Evolutionary conservation across 2,797 vertebrate genomes (phyloP), one percentile per base, ranked within the genome.

Genomic region (Cyclura pinguis): DNA sequence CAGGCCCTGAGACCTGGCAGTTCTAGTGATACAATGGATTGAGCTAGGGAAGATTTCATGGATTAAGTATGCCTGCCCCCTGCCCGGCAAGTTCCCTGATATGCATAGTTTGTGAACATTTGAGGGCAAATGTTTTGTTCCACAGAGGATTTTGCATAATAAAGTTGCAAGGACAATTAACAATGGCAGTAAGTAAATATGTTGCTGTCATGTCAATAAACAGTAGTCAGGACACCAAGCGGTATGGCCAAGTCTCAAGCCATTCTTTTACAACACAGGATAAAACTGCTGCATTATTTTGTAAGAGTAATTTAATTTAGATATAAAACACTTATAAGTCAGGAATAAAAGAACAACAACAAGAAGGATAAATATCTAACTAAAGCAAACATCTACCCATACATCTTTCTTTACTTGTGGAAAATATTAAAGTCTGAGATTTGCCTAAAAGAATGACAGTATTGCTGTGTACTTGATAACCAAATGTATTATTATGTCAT

Each of bases 161-260:
- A 38, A 9, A 29, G 20, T 12, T 80, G 78, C 20, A 22, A 87
- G 80, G 88, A 73, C 84, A 92, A 16, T 90, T 78, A 92, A 80
- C 6, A 42, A 78, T 6, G 55, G 52, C 73, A 4, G 32, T 8
- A 62, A 62, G n/a, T 73, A 73, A 32, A 6, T 62, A 29, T 42
- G 76, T 87, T 96, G 95, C 93, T 87, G 72, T 62, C 89, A 52
- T 91, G 64, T 50, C 69, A 55, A 93, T 84, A 91, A 10, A 47
- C 35, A 86, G 8, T 88, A 12, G 59, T 92, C 1, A 0, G 2
- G 57, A 94, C 86, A 83, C 52, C 85, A 90, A 77, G 12, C 1
- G 90, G 85, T 20, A 20, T 16, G n/a, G 32, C 85, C 82, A 35
- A 35, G 90, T 80, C 88, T 80, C 89, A 20, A 84, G 64, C 91